Evolutionary conservation across 2,113 vertebrate genomes (phyloP).

Genomic region (Diadophis punctatus): DNA sequence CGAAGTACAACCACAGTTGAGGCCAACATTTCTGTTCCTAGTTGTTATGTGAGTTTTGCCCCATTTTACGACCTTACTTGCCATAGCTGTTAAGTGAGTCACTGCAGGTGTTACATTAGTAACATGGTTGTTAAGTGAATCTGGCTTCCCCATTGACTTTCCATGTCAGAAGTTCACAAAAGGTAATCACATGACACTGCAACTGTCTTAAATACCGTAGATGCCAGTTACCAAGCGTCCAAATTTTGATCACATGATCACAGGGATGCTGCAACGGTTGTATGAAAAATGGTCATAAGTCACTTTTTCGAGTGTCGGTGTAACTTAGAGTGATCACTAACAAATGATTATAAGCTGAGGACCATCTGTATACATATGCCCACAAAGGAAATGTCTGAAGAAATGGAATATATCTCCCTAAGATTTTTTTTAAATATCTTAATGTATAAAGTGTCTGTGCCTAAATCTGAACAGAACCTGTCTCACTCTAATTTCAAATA

Average conservation of each 20-base stretch:
- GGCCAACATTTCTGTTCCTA: not conserved
- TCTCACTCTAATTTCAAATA: not conserved
- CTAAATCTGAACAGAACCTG: not conserved
- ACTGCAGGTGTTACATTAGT: not conserved
- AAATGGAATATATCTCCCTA: not conserved
- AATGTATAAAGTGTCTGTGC: not conserved
- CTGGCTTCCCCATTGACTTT: not conserved
- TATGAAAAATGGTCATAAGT: not conserved
- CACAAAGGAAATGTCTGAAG: not conserved
- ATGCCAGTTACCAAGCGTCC: not conserved
- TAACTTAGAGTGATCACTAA: not conserved
- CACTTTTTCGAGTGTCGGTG: accelerated
- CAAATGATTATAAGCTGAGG: not conserved
- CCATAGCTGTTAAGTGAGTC: not conserved
- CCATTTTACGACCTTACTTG: not conserved
- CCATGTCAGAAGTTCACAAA: not conserved
- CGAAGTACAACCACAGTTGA: accelerated
- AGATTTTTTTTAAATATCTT: not conserved
- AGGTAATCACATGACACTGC: not conserved
- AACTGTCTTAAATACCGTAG: not conserved
- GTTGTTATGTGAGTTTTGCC: not conserved
- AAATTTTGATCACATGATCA: not conserved
- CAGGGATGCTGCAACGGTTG: not conserved
- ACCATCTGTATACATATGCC: not conserved
- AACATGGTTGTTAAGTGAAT: not conserved